These are phyloP conservation scores for Phrynosoma blainvillii DNA, from an alignment of 2,113 vertebrate species.

Conservation along the genomic window DNA sequence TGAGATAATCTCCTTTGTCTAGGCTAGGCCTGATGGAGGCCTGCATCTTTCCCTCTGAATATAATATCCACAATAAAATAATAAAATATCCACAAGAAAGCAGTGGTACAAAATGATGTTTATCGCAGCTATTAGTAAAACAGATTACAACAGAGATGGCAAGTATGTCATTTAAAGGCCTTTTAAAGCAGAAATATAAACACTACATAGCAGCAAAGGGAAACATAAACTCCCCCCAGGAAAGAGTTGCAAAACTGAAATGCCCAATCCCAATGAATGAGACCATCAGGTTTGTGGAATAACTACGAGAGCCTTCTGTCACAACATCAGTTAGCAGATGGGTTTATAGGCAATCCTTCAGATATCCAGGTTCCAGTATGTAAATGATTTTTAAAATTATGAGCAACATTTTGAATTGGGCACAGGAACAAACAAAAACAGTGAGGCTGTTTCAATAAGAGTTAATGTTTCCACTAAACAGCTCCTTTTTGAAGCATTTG, in stretches of 20 bases:
- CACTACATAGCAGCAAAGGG: not conserved
- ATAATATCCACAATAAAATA: no score
- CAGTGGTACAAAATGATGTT: not conserved
- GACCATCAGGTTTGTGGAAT: not conserved
- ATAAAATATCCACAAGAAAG: not conserved
- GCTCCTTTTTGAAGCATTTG: not conserved
- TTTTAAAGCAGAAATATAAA: not conserved
- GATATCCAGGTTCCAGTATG: not conserved
- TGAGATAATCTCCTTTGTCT: no score
- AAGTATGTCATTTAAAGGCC: not conserved
- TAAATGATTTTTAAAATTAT: not conserved
- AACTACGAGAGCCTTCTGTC: not conserved
- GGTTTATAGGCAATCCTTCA: not conserved
- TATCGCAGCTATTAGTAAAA: not conserved
- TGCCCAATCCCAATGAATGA: not conserved
- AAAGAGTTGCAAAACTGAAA: not conserved
- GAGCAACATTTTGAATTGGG: no score
- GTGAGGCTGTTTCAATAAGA: not conserved
- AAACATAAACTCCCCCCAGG: not conserved
- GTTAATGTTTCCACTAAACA: no score
- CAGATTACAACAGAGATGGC: not conserved
- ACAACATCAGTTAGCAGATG: not conserved
- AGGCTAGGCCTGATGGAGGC: no score
- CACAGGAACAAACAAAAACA: not conserved
- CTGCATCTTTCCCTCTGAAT: no score